Conservation (phyloP, 2,888 invertebrate species). For the Lucinisca nassula region DNA sequence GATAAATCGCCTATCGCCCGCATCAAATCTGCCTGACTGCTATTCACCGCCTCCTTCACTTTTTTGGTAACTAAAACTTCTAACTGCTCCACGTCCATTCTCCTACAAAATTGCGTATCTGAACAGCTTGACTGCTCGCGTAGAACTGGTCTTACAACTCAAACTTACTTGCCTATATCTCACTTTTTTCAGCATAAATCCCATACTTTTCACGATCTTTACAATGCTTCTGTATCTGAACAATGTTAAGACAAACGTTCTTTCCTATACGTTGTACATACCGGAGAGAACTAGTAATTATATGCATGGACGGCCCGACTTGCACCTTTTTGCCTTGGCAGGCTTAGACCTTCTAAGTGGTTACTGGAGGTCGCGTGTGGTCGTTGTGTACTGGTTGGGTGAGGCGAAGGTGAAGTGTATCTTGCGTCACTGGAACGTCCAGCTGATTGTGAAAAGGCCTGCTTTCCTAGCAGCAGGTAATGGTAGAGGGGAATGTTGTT, state of each 20-base stretch:
- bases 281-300: not conserved
- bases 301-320: too few relatives aligned
- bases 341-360: too few relatives aligned
- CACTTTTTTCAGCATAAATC: too few relatives aligned
- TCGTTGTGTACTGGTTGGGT: too few relatives aligned
- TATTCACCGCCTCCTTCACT: not conserved
- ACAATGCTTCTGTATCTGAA: not conserved
- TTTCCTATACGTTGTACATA: not conserved
- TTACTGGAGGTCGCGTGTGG: too few relatives aligned
- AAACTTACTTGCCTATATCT: not conserved
- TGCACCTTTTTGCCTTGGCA: too few relatives aligned
- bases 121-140: not conserved
- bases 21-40: not conserved
- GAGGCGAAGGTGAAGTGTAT: too few relatives aligned
- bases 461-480: too few relatives aligned
- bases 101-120: not conserved
- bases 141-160: not conserved
- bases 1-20: not conserved
- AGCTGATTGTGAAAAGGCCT: too few relatives aligned
- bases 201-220: not conserved
- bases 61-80: not conserved
- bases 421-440: too few relatives aligned
- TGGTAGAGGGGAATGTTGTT: too few relatives aligned
- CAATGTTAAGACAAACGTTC: not conserved
- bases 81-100: not conserved